phyloP scores from a whole-genome alignment of 2,888 invertebrate genomes.

The Coecobrya sp. region DNA sequence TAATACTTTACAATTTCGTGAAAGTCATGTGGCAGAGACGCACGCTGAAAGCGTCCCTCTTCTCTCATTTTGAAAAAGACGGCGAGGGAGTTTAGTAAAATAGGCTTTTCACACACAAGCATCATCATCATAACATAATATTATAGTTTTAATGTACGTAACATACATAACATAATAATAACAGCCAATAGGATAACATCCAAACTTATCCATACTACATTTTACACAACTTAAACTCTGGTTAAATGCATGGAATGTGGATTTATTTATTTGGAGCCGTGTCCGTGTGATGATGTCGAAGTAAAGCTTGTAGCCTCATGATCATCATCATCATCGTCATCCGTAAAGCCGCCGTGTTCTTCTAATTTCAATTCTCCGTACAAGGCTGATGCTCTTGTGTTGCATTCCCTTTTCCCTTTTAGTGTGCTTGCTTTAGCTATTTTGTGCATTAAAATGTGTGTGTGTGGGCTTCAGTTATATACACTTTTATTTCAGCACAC shows the following conservation, averaged over 20 bases:
- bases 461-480: constrained; percentile 60
- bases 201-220: constrained; percentile 20
- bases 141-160: constrained; percentile 41
- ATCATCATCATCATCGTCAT: too few species aligned
- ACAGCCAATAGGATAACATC: constrained; percentile 38
- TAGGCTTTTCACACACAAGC: neutral
- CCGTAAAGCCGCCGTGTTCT: constrained; percentile 23
- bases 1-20: neutral
- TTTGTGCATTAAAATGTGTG: constrained; percentile 51
- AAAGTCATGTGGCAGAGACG: constrained; percentile 67
- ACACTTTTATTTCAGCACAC: constrained; percentile 39
- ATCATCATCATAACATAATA: neutral
- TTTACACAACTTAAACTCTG: constrained; percentile 15
- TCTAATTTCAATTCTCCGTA: constrained; percentile 41
- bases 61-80: constrained; percentile 69
- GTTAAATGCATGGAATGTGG: constrained; percentile 73
- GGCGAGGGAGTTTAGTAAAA: constrained; percentile 69
- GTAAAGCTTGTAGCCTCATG: too few species aligned
- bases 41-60: constrained; percentile 70
- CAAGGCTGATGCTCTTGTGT: constrained; percentile 48
- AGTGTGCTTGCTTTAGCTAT: constrained; percentile 28
- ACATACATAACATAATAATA: constrained; percentile 31
- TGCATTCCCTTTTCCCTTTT: neutral
- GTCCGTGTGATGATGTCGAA: neutral
- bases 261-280: constrained; percentile 27